Conservation (phyloP, 2,888 invertebrate species). For the Melitaea athalia region DNA sequence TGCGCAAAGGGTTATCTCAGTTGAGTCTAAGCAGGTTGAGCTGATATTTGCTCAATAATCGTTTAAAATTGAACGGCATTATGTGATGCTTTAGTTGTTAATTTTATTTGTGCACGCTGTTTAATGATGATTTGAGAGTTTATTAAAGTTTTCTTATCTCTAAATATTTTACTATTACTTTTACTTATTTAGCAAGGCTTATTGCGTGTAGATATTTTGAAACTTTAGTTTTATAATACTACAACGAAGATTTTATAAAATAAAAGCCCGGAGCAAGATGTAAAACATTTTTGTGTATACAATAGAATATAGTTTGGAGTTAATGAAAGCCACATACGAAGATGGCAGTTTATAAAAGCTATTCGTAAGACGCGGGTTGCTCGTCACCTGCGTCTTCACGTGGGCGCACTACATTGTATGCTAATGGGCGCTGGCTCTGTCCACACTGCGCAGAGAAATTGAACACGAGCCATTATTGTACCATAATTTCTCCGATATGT, state of each 20-base stretch:
- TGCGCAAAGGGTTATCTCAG: slow-evolving; percentile 51
- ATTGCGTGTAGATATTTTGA: no score
- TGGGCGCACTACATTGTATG: slow-evolving; percentile 59
- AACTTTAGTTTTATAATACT: no score
- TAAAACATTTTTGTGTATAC: background rate
- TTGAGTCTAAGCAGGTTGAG: slow-evolving; percentile 48
- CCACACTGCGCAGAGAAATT: slow-evolving; percentile 58
- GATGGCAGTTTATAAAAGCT: slow-evolving; percentile 45
- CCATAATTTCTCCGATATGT: slow-evolving; percentile 17
- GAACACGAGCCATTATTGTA: slow-evolving; percentile 42
- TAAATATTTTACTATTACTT: background rate
- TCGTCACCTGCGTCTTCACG: slow-evolving; percentile 71
- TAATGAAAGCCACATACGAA: slow-evolving; percentile 41
- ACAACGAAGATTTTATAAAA: no score
- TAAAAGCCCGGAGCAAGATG: no score
- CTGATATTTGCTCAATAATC: slow-evolving; percentile 44
- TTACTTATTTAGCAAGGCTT: background rate
- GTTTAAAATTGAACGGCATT: slow-evolving; percentile 39
- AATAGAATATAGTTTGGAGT: slow-evolving; percentile 23
- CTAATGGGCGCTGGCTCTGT: slow-evolving; percentile 49
- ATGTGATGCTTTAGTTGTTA: slow-evolving; percentile 28
- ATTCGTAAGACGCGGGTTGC: slow-evolving; percentile 47
- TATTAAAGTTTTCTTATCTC: background rate
- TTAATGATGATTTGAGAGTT: background rate
- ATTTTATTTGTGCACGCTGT: slow-evolving; percentile 22